Evolutionary conservation across 1,140 invertebrate species (phyloP), one percentile per base, ranked within the genome.

Genomic region (Cydia amplana): DNA sequence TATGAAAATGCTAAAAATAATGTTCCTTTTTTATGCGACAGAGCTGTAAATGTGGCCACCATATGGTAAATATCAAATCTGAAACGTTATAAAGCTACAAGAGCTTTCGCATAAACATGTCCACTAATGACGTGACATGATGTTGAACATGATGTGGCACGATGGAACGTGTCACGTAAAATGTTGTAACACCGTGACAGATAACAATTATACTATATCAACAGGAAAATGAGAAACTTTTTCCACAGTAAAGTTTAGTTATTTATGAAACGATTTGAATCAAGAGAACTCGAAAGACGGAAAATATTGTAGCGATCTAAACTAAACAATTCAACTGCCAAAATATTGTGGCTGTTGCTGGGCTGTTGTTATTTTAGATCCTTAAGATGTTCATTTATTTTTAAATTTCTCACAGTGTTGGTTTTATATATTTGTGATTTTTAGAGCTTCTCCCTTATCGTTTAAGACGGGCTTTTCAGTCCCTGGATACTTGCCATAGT

Each of bases 111-210:
- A 46, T 36, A 67, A 67, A 67, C 16, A 67, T 14, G 28, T 32
- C 25, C 10, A 67, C 25, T 32, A 32, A 67, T 67, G 64, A 3
- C 25, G 14, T 36, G 64, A 67, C 28, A 67, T 32, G 14, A 3
- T 7, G 5, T 25, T 67, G 12, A 25, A 67, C 25, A 67, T 64
- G 60, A 12, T 7, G 9, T 28, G 4, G 12, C 64, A n/a, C 12
- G 12, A 67, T 36, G n/a, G 25, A 16, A 16, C 28, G n/a, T 67
- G 64, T 67, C 64, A 67, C 64, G 32, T 64, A 20, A 65, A 65
- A 14, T 51, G 49, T 51, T n/a, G 3, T 7, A 51, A n/a, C n/a
- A 36, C 32, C n/a, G n/a, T 36, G 32, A 36, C 32, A 36, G 32
- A n/a, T 51, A n/a, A 51, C 49, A 51, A 51, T 7, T n/a, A 51